A percentile compares a stretch with the other conserved stretches of the same genome.
phyloP scores from a whole-genome alignment of 2,797 vertebrate species.

The Acanthurus lineatus region DNA sequence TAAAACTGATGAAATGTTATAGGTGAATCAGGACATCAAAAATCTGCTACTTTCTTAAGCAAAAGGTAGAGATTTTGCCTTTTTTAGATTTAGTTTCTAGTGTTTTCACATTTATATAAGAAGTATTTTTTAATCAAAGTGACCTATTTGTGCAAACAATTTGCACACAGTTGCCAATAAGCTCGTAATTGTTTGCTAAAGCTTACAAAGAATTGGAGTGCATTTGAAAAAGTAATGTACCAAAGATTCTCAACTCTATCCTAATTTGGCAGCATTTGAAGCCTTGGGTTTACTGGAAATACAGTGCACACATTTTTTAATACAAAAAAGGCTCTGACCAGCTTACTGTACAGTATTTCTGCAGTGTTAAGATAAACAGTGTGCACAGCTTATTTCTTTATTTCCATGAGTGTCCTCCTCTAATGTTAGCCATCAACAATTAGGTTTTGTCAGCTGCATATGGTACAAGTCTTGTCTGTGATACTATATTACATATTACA shows the following conservation, averaged over 20 bases:
- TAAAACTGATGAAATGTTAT: constrained; percentile 70
- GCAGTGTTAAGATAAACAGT: constrained; percentile 31
- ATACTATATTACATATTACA: constrained; percentile 50
- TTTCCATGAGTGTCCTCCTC: constrained; percentile 24
- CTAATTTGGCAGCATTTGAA: constrained; percentile 34
- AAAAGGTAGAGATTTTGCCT: constrained; percentile 17
- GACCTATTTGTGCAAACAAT: constrained; percentile 10
- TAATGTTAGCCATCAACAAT: constrained; percentile 25
- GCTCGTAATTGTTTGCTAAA: constrained; percentile 22
- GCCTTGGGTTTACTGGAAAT: constrained; percentile 70
- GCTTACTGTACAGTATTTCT: constrained; percentile 36
- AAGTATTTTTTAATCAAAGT: constrained; percentile 8
- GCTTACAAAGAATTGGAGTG: constrained; percentile 40
- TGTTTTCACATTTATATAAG: neutral
- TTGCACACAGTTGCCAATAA: constrained; percentile 56
- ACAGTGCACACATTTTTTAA: constrained; percentile 32
- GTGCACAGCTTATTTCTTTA: constrained; percentile 35
- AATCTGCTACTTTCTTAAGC: constrained; percentile 44
- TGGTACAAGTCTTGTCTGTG: constrained; percentile 65
- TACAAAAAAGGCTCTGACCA: constrained; percentile 1
- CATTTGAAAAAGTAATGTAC: constrained; percentile 15
- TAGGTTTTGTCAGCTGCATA: constrained; percentile 43
- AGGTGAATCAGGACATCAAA: constrained; percentile 52
- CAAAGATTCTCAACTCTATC: constrained; percentile 51
- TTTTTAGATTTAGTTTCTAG: neutral